Conservation (phyloP, 2,888 invertebrate species). For the Corythucha ciliata region DNA sequence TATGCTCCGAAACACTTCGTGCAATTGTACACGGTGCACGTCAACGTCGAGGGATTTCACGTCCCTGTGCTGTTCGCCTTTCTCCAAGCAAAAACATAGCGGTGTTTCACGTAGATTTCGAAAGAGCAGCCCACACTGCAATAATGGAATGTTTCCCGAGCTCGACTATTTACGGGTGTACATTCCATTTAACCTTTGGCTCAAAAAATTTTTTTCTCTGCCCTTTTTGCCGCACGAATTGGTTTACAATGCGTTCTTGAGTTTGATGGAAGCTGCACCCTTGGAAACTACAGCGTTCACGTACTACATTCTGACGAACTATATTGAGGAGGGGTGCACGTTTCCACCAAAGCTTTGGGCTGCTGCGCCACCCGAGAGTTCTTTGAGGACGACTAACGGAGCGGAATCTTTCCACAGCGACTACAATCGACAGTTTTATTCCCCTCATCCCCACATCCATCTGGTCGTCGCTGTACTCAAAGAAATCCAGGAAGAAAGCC, state of each 20-base stretch:
- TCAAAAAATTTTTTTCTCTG: conserved; percentile 7
- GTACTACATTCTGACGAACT: conserved; percentile 7
- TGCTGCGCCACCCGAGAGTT: conserved; percentile 4
- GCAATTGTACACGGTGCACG: too few species aligned
- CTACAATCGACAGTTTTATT: conserved; percentile 10
- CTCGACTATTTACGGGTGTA: background rate
- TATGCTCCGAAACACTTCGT: too few species aligned
- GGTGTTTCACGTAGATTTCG: conserved; percentile 1
- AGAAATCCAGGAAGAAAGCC: conserved; percentile 3
- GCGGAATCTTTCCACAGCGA: conserved; percentile 8
- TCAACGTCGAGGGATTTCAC: too few species aligned
- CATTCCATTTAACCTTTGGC: background rate
- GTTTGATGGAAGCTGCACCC: too few species aligned
- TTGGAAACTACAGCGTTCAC: conserved; percentile 3
- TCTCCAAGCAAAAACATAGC: too few species aligned
- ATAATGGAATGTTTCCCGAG: background rate
- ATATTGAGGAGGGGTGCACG: conserved; percentile 3
- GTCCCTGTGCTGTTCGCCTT: too few species aligned
- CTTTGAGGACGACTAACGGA: conserved; percentile 7
- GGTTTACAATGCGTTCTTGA: too few species aligned
- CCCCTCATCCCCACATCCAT: conserved; percentile 6
- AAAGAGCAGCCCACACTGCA: background rate
- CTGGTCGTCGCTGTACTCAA: conserved; percentile 3
- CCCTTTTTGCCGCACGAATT: background rate
- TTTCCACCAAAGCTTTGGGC: conserved; percentile 5